Base-by-base conservation (phyloP, 2,113 vertebrate species). In the Salminus brasiliensis region DNA sequence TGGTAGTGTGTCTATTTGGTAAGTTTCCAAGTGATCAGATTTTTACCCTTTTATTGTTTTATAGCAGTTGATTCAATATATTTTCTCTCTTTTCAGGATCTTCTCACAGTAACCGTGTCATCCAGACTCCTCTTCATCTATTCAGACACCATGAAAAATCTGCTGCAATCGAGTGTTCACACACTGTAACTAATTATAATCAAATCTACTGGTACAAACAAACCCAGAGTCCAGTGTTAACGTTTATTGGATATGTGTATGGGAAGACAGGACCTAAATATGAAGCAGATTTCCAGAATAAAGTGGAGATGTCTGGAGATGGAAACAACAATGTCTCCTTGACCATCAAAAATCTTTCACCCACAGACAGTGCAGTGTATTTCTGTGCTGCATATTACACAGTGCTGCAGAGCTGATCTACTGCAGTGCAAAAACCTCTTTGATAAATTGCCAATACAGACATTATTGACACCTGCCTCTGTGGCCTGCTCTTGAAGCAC, bases 171-270 rank as follows among this genome's bases (percentile, higher is more conserved):
- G 7, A 1, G 4, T 89, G 89, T 69, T 83, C 39, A 23, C 90
- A 90, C 68, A 80, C 16, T 0, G 78, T 83, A 52, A 0, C 70
- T 0, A 59, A 0, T 77, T 85, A 85, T 5, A 0, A 88, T 4
- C 12, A 0, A n/a, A 84, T 89, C 4, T 53, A 74, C 23, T 89
- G 88, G 89, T 90, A 87, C 84, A 84, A 85, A 11, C 83, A 87
- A 25, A 11, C 1, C 1, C 32, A 62, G 2, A 29, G 69, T 10
- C 43, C 6, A 47, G 7, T 11, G 21, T n/a, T 88, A 0, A 63
- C 82, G 41, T 10, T 88, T 1, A 81, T 91, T 13, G 90, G 87
- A 74, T 80, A 83, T 68, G 21, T 21, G 12, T 52, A 21, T 7
- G 21, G 69, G 83, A 62, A 0, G 4, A 3, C 49, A 52, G 21